Evolutionary conservation across 2,888 invertebrate species (phyloP).

Genomic region (Ypsolopha sequella): DNA sequence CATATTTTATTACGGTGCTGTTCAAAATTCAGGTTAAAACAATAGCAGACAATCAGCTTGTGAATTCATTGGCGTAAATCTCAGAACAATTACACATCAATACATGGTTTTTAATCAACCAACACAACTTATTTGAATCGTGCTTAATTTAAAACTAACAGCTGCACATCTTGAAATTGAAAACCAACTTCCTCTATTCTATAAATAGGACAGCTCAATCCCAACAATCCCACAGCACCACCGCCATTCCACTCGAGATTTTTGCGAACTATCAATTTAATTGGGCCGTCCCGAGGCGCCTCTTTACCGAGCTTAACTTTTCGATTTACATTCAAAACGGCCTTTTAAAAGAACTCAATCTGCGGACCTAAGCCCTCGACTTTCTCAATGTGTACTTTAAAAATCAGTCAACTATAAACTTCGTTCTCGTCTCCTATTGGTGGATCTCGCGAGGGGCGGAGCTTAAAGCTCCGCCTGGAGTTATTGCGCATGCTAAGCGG

Average conservation of each 20-base stretch:
- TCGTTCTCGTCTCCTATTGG: slow-evolving; percentile 34
- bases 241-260: background rate
- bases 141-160: no score
- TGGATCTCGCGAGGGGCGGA: slow-evolving; percentile 25
- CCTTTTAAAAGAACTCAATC: slow-evolving; percentile 65
- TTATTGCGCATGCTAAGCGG: slow-evolving; percentile 63
- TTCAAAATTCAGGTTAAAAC: no score
- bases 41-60: no score
- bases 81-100: no score
- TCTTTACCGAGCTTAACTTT: slow-evolving; percentile 66
- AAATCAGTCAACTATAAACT: slow-evolving; percentile 49
- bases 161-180: no score
- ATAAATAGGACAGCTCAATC: no score
- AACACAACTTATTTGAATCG: no score
- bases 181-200: no score
- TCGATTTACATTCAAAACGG: slow-evolving; percentile 70
- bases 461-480: slow-evolving; percentile 34
- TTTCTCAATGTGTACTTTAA: slow-evolving; percentile 45
- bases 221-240: no score
- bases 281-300: slow-evolving; percentile 57
- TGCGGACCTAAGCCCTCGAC: slow-evolving; percentile 49
- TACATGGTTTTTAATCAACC: no score
- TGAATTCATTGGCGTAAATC: no score
- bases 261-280: slow-evolving; percentile 57
- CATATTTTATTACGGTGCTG: no score